Evolutionary conservation across 1,140 invertebrate genomes (phyloP).

Genomic region (Scylla paramamosain): DNA sequence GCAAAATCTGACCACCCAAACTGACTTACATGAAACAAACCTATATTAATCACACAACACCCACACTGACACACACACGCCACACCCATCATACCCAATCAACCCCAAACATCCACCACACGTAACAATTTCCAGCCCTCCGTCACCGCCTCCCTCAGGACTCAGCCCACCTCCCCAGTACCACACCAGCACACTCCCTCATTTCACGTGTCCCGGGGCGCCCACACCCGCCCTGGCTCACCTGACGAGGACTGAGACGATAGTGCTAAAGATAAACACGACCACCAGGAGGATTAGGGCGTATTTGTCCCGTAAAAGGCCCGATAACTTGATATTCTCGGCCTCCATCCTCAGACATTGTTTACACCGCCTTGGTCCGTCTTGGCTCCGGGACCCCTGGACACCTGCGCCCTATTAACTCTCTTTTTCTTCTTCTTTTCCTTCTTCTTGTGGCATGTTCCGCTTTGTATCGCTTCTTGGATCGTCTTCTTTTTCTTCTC

Average conservation of each 20-base stretch:
- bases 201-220: not conserved
- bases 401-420: not conserved
- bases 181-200: not conserved
- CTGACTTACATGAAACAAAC: too few species aligned
- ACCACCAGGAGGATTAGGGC: not conserved
- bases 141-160: not conserved
- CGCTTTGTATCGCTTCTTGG: not conserved
- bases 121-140: not conserved
- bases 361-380: not conserved
- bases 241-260: slow-evolving; percentile 1
- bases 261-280: slow-evolving; percentile 11
- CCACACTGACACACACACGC: not conserved
- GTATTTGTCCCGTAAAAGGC: slow-evolving; percentile 46
- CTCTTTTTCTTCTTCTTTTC: not conserved
- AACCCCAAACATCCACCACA: not conserved
- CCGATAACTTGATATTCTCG: slow-evolving; percentile 42
- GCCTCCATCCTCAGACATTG: slow-evolving; percentile 48
- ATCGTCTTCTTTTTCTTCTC: not conserved
- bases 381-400: not conserved
- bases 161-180: not conserved
- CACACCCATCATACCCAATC: not conserved
- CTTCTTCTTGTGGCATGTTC: not conserved
- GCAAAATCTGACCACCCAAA: too few species aligned
- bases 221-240: not conserved
- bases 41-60: too few species aligned